Percentiles rank a stretch among this genome's conserved stretches.
Conservation (phyloP, 35 echinoderm and acorn worm species). For the Hemicentrotus pulcherrimus region DNA sequence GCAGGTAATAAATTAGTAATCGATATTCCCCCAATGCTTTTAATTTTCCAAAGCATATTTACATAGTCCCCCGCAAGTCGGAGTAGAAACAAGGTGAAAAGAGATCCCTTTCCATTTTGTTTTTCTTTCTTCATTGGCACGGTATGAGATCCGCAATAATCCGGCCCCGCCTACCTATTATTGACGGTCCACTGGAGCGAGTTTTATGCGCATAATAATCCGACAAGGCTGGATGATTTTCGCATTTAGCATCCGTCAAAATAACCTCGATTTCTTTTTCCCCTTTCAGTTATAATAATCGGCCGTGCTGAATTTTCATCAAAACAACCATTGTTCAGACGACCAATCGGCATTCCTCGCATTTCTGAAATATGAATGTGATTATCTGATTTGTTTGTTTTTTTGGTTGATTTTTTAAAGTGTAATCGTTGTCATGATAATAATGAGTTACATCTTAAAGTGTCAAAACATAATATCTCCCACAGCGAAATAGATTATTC, state of each 20-base stretch:
- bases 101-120: background rate
- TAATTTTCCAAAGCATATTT: background rate
- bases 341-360: background rate
- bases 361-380: background rate
- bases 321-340: conserved; percentile 25
- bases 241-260: conserved; percentile 4
- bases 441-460: background rate
- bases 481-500: background rate
- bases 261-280: background rate
- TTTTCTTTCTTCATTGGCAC: background rate
- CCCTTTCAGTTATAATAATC: background rate
- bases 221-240: background rate
- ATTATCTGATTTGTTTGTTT: background rate
- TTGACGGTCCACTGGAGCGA: background rate
- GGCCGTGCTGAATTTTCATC: background rate
- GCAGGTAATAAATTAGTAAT: background rate
- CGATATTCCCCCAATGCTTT: background rate
- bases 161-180: background rate
- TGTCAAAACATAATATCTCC: background rate
- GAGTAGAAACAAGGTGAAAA: background rate
- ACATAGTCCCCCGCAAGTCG: background rate
- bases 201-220: background rate
- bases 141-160: background rate
- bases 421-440: background rate
- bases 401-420: background rate